Conservation (phyloP, 2,888 invertebrate species). For the Antitype chi region DNA sequence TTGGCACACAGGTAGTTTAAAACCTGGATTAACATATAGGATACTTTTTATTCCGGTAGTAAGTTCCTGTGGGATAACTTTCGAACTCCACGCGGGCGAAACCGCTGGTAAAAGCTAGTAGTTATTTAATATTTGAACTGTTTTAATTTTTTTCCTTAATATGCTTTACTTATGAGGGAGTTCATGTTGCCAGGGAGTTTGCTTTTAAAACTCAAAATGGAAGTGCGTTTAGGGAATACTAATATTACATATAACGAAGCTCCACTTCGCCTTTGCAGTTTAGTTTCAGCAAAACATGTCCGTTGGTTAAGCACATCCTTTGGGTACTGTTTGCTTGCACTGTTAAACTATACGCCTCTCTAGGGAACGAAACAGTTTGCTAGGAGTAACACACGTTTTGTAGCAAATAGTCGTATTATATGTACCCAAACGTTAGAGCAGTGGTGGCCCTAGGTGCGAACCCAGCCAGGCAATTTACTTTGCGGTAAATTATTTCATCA, state of each 20-base stretch:
- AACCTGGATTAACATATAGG: too few species aligned
- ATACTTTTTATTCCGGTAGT: too few species aligned
- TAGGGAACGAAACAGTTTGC: slow-evolving; percentile 7
- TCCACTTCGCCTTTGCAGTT: slow-evolving; percentile 7
- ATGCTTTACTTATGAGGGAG: background rate
- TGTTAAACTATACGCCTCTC: slow-evolving; percentile 5
- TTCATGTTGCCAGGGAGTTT: background rate
- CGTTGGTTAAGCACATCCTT: slow-evolving; percentile 8
- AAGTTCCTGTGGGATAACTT: too few species aligned
- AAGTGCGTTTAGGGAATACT: slow-evolving; percentile 17
- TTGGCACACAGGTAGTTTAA: too few species aligned
- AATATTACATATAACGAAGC: slow-evolving; percentile 11
- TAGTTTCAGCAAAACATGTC: background rate
- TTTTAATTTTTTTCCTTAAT: too few species aligned
- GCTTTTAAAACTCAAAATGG: background rate
- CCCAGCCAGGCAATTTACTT: too few species aligned
- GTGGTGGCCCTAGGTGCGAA: too few species aligned
- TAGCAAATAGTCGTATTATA: background rate
- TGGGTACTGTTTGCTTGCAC: slow-evolving; percentile 19
- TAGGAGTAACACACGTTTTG: background rate
- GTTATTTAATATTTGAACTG: too few species aligned
- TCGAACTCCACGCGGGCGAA: too few species aligned
- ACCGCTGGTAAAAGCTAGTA: too few species aligned
- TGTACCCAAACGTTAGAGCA: background rate
- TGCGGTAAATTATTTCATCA: too few species aligned